Evolutionary conservation across 2,797 vertebrate genomes (phyloP).

Genomic region (Rhinoraja longicauda): DNA sequence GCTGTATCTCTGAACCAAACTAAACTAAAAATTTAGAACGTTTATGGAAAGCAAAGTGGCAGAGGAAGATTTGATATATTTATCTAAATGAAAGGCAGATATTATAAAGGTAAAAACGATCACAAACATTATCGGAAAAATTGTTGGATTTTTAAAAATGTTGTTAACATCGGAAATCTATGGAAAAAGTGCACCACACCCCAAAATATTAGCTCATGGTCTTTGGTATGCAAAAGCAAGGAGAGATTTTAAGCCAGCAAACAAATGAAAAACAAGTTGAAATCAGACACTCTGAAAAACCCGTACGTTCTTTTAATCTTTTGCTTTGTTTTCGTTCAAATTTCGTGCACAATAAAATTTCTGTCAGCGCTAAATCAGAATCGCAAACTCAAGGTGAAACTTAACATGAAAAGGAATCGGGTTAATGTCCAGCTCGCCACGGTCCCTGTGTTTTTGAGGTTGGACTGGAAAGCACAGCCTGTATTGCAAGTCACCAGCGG

Average conservation of each 20-base stretch:
- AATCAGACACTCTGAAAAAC: constrained; percentile 28
- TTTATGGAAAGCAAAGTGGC: neutral
- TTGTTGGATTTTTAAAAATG: neutral
- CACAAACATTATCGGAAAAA: neutral
- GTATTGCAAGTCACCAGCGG: neutral
- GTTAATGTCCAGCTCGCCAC: neutral
- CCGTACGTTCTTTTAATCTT: neutral
- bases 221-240: neutral
- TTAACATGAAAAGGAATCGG: neutral
- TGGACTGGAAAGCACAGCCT: neutral
- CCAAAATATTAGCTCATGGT: constrained; percentile 20
- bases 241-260: neutral
- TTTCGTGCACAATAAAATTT: neutral
- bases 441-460: no score
- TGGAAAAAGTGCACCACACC: constrained; percentile 28
- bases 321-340: neutral
- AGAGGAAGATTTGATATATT: no score
- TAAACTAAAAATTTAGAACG: no score
- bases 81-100: neutral
- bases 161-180: neutral
- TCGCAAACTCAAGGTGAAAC: neutral
- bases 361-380: neutral
- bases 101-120: neutral
- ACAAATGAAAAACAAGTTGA: constrained; percentile 5
- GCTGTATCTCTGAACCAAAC: no score